Evolutionary conservation across 2,113 vertebrate species (phyloP).

Genomic region (Silurus glanis): DNA sequence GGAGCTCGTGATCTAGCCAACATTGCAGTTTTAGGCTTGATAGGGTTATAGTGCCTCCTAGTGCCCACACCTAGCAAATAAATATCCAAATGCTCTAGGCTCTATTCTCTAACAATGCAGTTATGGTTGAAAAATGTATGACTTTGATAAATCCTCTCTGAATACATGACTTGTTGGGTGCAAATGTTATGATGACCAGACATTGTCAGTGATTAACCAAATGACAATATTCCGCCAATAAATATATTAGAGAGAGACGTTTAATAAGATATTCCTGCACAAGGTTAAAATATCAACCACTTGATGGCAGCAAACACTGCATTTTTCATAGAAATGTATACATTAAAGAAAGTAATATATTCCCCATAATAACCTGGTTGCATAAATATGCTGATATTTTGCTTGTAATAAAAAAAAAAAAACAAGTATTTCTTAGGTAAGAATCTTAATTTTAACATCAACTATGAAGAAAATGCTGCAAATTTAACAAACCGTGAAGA

Average conservation of each 20-base stretch:
- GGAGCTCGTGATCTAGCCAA: not conserved
- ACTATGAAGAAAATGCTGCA: no score
- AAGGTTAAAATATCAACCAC: constrained; percentile 9
- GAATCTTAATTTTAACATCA: not conserved
- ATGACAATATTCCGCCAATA: not conserved
- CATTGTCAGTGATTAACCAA: not conserved
- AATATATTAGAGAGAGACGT: not conserved
- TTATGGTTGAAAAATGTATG: not conserved
- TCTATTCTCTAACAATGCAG: not conserved
- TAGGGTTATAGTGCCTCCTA: constrained; percentile 8
- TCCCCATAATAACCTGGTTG: no score
- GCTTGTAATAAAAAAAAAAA: no score
- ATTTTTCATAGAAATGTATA: not conserved
- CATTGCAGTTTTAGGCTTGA: not conserved
- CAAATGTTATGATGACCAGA: not conserved
- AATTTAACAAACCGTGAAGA: no score
- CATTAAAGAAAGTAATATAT: no score
- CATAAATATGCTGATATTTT: not conserved
- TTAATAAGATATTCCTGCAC: not conserved
- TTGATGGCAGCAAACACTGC: constrained; percentile 24
- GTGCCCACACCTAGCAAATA: not conserved
- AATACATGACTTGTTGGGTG: not conserved
- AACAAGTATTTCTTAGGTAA: not conserved
- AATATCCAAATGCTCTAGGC: not conserved
- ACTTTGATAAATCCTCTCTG: not conserved